phyloP scores from a whole-genome alignment of 92 coral and sea anemone genomes.

The Phenganax subtilis region DNA sequence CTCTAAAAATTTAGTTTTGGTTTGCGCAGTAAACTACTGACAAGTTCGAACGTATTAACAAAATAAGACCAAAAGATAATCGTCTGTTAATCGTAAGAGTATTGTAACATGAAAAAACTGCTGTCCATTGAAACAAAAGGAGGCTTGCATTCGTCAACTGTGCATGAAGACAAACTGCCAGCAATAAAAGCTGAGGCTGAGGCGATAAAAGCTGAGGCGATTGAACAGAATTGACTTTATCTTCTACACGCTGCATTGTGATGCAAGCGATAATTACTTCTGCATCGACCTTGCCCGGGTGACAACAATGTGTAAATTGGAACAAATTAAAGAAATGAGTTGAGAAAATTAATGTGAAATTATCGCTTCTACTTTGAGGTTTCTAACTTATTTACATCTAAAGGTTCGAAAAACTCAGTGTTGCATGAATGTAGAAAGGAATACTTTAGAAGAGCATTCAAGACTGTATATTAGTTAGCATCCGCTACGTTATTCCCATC shows the following conservation, averaged over 20 bases:
- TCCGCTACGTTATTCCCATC: conserved; percentile 2
- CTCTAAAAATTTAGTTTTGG: too few species aligned
- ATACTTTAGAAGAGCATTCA: neutral
- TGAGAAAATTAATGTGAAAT: neutral
- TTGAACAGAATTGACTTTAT: too few species aligned
- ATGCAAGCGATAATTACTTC: conserved; percentile 31
- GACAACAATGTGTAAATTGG: conserved; percentile 29
- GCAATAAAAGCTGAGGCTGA: too few species aligned
- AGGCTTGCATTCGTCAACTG: too few species aligned
- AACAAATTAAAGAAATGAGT: neutral
- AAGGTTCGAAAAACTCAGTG: neutral
- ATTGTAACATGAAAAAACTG: too few species aligned
- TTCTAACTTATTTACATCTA: neutral
- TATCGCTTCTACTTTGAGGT: conserved; percentile 12
- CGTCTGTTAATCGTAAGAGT: too few species aligned
- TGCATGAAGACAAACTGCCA: too few species aligned
- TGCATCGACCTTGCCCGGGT: neutral
- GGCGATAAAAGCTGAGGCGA: too few species aligned
- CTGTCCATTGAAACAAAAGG: too few species aligned
- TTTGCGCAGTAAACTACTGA: too few species aligned
- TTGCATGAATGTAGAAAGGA: neutral
- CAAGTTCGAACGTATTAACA: too few species aligned
- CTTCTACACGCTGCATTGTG: conserved; percentile 24
- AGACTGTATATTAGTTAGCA: neutral
- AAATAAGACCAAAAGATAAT: too few species aligned